Evolutionary conservation across 2,113 vertebrate genomes (phyloP), one percentile per base, ranked within the genome.

Genomic region (Myocastor coypus): DNA sequence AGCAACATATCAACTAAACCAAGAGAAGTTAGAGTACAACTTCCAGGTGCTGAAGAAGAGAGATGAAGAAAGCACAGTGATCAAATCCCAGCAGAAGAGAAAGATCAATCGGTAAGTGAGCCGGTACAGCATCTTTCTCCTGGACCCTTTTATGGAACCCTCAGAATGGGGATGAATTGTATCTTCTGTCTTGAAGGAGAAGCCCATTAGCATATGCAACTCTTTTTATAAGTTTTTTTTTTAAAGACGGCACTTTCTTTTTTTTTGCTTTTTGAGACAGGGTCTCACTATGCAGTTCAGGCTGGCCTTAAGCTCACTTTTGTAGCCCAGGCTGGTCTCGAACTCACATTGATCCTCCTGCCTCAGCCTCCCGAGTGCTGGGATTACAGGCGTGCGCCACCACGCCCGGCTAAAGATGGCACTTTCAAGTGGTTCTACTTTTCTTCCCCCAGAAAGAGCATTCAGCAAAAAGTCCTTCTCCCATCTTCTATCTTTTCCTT

Each of bases 1-100:
- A 95, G 98, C 97, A 22, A 94, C 89, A 4, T 98, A 92, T 9
- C 98, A 98, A 82, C 97, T 99, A 80, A 99, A 99, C 96, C 98
- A 99, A 95, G 99, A 99, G 97, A 99, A 99, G 94, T 95, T 99
- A 57, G 98, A 99, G 13, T 99, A 99, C 95, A 99, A 99, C 97
- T 98, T 98, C 13, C 98, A 98, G 55, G 98, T 98, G 94, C 97
- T 99, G 59, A 99, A 98, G 98, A 99, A 99, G 96, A 97, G 98
- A 17, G 95, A 98, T 0, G 96, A 98, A 50, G 97, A 98, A 71
- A 98, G 98, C 89, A 98, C 95, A 0, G 87, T 98, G 94, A 97
- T 97, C 37, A 98, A 98, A 77, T 96, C 95, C 19, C 97, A 98
- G 55, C 98, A 99, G 95, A 99, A 98, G 92, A 97, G 96, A 59